Evolutionary conservation across 1,140 invertebrate species (phyloP).

Genomic region (roundworm (Caenorhabditis elegans)): WBcel235 BX284603.4:4981501-4982000

Average conservation of each 20-base stretch:
- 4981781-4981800: slow-evolving; percentile 8
- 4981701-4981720: neutral
- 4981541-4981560: neutral
- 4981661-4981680: neutral
- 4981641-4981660: neutral
- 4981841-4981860: too few relatives aligned
- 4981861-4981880: too few relatives aligned
- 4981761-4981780: neutral
- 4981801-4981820: slow-evolving; percentile 1
- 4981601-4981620: slow-evolving; percentile 13
- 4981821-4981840: too few relatives aligned
- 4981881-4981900: too few relatives aligned
- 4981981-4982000: too few relatives aligned
- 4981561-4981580: neutral
- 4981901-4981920: too few relatives aligned
- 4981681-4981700: neutral
- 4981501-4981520: neutral
- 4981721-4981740: neutral
- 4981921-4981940: too few relatives aligned
- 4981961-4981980: too few relatives aligned
- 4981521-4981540: neutral
- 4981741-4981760: slow-evolving; percentile 3
- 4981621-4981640: neutral
- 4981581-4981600: slow-evolving; percentile 10
- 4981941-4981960: too few relatives aligned